phyloP scores from a whole-genome alignment of 2,113 vertebrate genomes.

The Otolemur garnettii region DNA sequence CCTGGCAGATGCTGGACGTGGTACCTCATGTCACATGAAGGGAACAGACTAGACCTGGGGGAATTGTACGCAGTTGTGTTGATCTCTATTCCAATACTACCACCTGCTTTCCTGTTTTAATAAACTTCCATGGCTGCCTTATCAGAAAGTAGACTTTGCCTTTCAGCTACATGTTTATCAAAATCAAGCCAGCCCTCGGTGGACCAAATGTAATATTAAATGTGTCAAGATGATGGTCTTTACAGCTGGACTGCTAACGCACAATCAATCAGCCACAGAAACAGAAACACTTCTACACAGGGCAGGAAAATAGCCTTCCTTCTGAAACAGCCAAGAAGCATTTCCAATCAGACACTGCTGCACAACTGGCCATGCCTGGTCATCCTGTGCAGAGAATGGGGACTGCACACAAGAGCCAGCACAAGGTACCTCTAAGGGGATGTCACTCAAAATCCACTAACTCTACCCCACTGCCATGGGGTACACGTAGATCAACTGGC shows the following conservation, averaged over 20 bases:
- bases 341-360: not conserved
- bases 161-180: constrained; percentile 64
- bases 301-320: constrained; percentile 34
- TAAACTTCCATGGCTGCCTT: constrained; percentile 19
- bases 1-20: constrained; percentile 26
- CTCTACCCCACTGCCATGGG: not conserved
- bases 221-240: constrained; percentile 69
- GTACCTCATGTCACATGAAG: not conserved
- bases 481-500: not conserved
- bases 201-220: constrained; percentile 62
- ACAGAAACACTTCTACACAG: constrained; percentile 33
- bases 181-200: constrained; percentile 51
- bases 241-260: constrained; percentile 16
- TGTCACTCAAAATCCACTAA: not conserved
- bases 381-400: not conserved
- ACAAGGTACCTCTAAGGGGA: too few relatives aligned
- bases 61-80: constrained; percentile 3
- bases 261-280: constrained; percentile 51
- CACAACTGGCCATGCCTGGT: not conserved
- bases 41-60: constrained; percentile 49
- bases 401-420: not conserved
- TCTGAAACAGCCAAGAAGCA: constrained; percentile 13
- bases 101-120: constrained; percentile 64
- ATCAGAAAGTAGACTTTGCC: not conserved
- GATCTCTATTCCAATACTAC: constrained; percentile 49